Evolutionary conservation across 2,888 invertebrate species (phyloP), one percentile per base, ranked within the genome.

Genomic region (Vanessa cardui): DNA sequence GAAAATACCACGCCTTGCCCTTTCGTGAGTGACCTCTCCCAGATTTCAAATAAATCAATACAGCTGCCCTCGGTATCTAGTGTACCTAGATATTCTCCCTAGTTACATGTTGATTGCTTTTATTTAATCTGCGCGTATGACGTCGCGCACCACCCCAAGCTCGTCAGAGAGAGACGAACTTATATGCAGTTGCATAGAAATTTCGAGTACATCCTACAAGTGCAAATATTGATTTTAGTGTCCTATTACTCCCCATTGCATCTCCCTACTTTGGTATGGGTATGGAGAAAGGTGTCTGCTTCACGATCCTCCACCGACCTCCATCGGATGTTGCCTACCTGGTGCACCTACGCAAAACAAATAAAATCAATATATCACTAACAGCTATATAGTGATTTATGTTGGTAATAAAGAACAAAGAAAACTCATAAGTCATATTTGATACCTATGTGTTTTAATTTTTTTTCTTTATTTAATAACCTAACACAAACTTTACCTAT

Each of bases 41-140:
- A 52, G 61, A 61, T 20, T 49, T 31, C 44, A 9, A 45, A 44
- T 46, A 60, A 70, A 70, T 70, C 66, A 62, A 70, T 70, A 70
- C 54, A 58, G 31, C 70, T 12, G 5, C 26, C 60, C 1, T 9
- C 39, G 46, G 8, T 21, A 58, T 45, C 21, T 33, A 56, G 60
- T 16, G n/a, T 20, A 49, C 64, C 52, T 58, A 39, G 52, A 45
- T 44, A 12, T 15, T 18, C 26, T 31, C 7, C n/a, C 58, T 54
- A 56, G 54, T 12, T 56, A 58, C 58, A 26, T 12, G 20, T 8
- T 60, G 60, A 56, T 64, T 64, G 47, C 18, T 39, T 58, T 59
- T 63, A 45, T 52, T 58, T 50, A 39, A 64, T 33, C 26, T 61
- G 64, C 64, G 61, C 63, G 21, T 20, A 8, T 58, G 20, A 44